These are phyloP conservation scores for Polypterus senegalus DNA, from an alignment of 2,113 vertebrate genomes.

Conservation along the genomic window DNA sequence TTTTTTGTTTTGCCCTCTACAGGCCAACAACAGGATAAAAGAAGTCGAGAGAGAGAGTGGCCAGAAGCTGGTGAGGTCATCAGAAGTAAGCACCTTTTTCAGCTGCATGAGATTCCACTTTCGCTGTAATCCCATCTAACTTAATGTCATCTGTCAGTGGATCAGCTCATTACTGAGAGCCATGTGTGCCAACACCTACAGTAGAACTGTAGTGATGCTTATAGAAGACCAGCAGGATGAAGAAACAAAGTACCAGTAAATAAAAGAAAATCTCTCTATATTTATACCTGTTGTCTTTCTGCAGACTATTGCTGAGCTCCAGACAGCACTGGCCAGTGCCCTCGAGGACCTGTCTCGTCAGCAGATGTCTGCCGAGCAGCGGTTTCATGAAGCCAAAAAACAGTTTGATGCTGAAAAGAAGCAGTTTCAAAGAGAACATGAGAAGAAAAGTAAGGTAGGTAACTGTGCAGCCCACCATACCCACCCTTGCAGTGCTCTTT, in stretches of 20 bases:
- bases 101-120: too few relatives aligned
- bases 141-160: too few relatives aligned
- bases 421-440: conserved; percentile 53
- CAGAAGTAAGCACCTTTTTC: conserved; percentile 67
- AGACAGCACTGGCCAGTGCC: conserved; percentile 51
- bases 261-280: too few relatives aligned
- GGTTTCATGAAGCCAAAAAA: conserved; percentile 48
- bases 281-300: conserved; percentile 32
- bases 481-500: conserved; percentile 1
- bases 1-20: conserved; percentile 23
- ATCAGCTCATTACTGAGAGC: too few relatives aligned
- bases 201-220: too few relatives aligned
- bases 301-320: conserved; percentile 70
- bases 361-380: conserved; percentile 52
- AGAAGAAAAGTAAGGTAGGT: conserved; percentile 67
- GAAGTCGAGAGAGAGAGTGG: conserved; percentile 72
- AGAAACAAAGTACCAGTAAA: too few relatives aligned
- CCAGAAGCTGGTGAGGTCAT: conserved; percentile 67
- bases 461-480: neutral
- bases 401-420: conserved; percentile 67
- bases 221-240: too few relatives aligned
- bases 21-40: conserved; percentile 73
- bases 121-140: too few relatives aligned
- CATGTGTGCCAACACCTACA: too few relatives aligned
- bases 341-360: conserved; percentile 57